phyloP scores from a whole-genome alignment of 2,888 invertebrate species.

The Acanthococcus lagerstroemiae region DNA sequence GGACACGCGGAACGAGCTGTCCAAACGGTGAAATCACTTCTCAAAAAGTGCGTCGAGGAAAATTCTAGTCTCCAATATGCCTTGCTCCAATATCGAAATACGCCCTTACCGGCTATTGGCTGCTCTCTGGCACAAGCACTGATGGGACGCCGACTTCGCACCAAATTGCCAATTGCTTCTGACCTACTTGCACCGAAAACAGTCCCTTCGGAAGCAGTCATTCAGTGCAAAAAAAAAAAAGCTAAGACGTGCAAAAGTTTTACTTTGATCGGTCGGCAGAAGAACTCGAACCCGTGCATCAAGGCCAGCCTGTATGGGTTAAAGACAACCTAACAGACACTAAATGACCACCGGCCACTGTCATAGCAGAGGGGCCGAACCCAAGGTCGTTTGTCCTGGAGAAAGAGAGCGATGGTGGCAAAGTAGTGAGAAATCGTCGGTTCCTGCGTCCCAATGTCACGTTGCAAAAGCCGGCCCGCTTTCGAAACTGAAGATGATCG shows the following conservation, averaged over 20 bases:
- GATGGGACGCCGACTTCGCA: background rate
- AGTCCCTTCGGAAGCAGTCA: background rate
- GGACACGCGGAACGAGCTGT: slow-evolving; percentile 1
- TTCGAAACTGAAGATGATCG: too few species aligned
- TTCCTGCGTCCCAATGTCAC: too few species aligned
- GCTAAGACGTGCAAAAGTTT: background rate
- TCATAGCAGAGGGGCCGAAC: too few species aligned
- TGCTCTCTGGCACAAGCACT: background rate
- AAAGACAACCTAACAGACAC: too few species aligned
- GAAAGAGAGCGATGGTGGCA: too few species aligned
- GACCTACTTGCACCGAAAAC: background rate
- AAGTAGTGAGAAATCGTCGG: too few species aligned
- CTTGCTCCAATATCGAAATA: background rate
- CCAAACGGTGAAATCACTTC: background rate
- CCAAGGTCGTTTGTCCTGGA: too few species aligned
- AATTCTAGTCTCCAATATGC: background rate
- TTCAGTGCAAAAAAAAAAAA: background rate
- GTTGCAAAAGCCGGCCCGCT: too few species aligned
- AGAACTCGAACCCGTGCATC: too few species aligned
- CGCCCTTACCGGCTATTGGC: background rate
- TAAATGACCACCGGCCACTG: too few species aligned
- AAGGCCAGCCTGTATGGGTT: too few species aligned
- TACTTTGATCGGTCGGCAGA: background rate
- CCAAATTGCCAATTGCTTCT: background rate
- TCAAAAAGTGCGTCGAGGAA: background rate